Percentiles rank a stretch among this genome's conserved stretches.
Evolutionary conservation across 1,140 invertebrate genomes (phyloP).

Genomic region (Plectrocnemia conspersa): DNA sequence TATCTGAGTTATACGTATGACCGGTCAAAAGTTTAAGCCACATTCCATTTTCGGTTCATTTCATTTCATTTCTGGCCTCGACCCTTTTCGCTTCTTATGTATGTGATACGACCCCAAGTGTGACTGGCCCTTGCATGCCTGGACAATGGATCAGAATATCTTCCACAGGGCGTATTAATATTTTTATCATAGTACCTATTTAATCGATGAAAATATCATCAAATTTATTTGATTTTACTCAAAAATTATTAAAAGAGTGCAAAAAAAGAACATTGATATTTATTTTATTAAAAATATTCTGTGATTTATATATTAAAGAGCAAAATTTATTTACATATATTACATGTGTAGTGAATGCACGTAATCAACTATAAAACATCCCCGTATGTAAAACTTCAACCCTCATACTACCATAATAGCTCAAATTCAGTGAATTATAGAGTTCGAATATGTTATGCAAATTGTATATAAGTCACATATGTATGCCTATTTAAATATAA

Average conservation of each 20-base stretch:
- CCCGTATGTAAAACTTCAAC: no score
- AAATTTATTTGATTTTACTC: no score
- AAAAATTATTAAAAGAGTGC: no score
- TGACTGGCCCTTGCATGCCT: not conserved
- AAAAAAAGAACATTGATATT: no score
- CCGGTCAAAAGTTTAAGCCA: slow-evolving; percentile 28
- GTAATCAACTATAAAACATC: no score
- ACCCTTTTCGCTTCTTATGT: not conserved
- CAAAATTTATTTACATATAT: no score
- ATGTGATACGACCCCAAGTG: not conserved
- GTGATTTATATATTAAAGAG: no score
- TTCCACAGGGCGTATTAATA: no score
- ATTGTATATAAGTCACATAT: not conserved
- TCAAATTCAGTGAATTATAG: not conserved
- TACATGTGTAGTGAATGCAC: no score
- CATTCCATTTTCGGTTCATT: slow-evolving; percentile 30
- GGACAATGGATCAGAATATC: not conserved
- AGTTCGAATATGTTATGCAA: slow-evolving; percentile 1
- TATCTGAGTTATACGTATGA: slow-evolving; percentile 26
- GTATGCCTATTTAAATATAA: no score
- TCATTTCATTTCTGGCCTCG: slow-evolving; percentile 21
- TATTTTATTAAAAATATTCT: no score
- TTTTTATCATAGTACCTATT: not conserved
- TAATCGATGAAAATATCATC: not conserved
- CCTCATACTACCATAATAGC: no score